Percentiles rank a stretch among this genome's conserved stretches.
These are phyloP conservation scores for Cyphomyrus plagiostoma DNA, from an alignment of 2,113 vertebrate genomes.

Conservation along the genomic window DNA sequence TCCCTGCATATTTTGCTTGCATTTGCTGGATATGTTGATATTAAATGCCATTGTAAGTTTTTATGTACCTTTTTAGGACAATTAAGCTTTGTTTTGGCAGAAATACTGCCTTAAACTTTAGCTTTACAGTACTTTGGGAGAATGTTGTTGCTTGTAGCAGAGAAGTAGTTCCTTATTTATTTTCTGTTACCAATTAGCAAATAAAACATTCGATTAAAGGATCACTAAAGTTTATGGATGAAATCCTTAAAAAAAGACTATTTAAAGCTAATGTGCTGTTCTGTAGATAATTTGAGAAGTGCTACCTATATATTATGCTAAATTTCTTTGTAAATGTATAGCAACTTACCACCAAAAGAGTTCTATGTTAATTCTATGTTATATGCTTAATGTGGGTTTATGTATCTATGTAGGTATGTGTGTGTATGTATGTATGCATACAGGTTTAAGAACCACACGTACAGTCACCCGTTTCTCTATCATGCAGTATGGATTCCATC, in stretches of 20 bases:
- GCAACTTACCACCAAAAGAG: conserved; percentile 26
- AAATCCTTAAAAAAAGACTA: conserved; percentile 19
- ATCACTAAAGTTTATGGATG: conserved; percentile 25
- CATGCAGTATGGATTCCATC: conserved; percentile 31
- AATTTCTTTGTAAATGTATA: conserved; percentile 37
- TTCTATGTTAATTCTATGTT: conserved; percentile 25
- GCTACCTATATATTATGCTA: conserved; percentile 58
- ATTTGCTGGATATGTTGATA: conserved; percentile 47
- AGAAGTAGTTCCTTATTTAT: conserved; percentile 62
- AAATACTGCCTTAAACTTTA: conserved; percentile 82
- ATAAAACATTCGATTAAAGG: conserved; percentile 37
- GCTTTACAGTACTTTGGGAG: conserved; percentile 62
- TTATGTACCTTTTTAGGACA: conserved; percentile 65
- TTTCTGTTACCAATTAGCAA: conserved; percentile 46
- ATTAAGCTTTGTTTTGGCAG: conserved; percentile 84
- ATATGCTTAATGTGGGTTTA: conserved; percentile 34
- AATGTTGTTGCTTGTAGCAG: conserved; percentile 53
- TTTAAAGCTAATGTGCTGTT: conserved; percentile 23
- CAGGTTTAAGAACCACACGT: conserved; percentile 36
- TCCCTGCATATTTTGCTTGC: conserved; percentile 45
- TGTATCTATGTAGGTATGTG: conserved; percentile 26
- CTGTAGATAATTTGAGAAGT: conserved; percentile 45
- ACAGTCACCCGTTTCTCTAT: conserved; percentile 30
- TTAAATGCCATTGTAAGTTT: conserved; percentile 70
- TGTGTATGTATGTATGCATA: conserved; percentile 25